Evolutionary conservation across 2,888 invertebrate species (phyloP), one percentile per base, ranked within the genome.

Genomic region (Capitulum mitella): DNA sequence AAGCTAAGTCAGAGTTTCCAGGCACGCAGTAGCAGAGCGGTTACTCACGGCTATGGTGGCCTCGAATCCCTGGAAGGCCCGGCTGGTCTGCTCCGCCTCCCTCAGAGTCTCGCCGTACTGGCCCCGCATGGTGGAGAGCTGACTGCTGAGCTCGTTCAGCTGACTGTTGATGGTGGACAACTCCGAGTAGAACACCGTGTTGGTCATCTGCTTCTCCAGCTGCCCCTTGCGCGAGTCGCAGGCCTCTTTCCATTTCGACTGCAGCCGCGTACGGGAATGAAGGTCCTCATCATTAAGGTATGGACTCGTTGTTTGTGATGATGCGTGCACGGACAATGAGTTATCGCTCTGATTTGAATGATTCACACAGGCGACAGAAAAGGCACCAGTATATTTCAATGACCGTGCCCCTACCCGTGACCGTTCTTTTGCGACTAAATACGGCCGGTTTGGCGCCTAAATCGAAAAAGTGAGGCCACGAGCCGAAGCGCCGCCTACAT

Each of bases 31-130:
- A 16, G 22, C 22, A 1, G 5, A 29, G 46, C 74, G 10, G n/a
- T n/a, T 82, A 85, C 86, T 86, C 86, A 93, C 92, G 88, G 91
- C 89, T 82, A 93, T 90, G 78, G 92, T 92, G 85, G 90, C 90
- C 86, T 93, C 92, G 85, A 93, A 92, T 83, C 91, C 90, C 81
- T 89, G 88, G 84, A 93, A 93, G 51, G 92, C 90, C 82, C 89
- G 86, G 12, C 91, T 90, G 75, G 91, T 91, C 78, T 91, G 89
- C 85, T 90, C 90, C 14, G 92, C 92, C 58, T 91, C 89, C 14
- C 89, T 88, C 82, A 92, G 86, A 82, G 92, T 92, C 84, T 92
- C 92, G 48, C 92, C 91, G 85, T 89, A 91, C 85, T 91, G 90
- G 79, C 90, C 90, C 83, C 89, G 89, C 82, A 91, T 88, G 79